Evolutionary conservation across 2,113 vertebrate species (phyloP).

Genomic region (Entomyzon cyanotis): DNA sequence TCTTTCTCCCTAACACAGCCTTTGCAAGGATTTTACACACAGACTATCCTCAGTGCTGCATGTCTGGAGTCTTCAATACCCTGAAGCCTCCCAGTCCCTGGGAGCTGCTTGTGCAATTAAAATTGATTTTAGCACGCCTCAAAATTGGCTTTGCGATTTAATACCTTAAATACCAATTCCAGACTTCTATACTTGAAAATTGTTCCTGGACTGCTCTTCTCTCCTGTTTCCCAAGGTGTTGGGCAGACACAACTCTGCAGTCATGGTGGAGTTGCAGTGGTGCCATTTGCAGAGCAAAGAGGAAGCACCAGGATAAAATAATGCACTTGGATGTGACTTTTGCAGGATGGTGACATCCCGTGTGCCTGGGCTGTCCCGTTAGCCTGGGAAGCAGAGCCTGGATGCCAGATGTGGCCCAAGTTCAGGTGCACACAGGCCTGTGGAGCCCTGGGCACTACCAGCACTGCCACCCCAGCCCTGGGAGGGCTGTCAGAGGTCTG

Average conservation of each 20-base stretch:
- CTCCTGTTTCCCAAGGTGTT: neutral
- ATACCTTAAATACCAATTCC: neutral
- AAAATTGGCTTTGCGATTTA: neutral
- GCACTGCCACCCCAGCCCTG: neutral
- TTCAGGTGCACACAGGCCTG: neutral
- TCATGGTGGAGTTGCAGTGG: fast-evolving
- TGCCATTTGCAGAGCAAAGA: neutral
- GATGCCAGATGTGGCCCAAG: neutral
- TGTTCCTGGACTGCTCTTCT: neutral
- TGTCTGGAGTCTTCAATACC: neutral
- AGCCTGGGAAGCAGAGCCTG: neutral
- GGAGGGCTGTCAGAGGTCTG: neutral
- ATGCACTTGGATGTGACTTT: neutral
- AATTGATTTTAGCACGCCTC: fast-evolving
- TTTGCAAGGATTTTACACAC: neutral
- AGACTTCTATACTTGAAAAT: neutral
- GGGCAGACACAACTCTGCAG: neutral
- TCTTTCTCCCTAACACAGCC: neutral
- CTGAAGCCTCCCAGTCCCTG: neutral
- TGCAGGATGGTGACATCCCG: fast-evolving
- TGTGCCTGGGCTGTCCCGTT: neutral
- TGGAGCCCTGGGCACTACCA: neutral
- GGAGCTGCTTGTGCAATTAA: neutral
- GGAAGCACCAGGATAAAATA: neutral
- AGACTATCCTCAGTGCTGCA: neutral